Evolutionary conservation across 2,113 vertebrate species (phyloP).

Genomic region (Lota lota): DNA sequence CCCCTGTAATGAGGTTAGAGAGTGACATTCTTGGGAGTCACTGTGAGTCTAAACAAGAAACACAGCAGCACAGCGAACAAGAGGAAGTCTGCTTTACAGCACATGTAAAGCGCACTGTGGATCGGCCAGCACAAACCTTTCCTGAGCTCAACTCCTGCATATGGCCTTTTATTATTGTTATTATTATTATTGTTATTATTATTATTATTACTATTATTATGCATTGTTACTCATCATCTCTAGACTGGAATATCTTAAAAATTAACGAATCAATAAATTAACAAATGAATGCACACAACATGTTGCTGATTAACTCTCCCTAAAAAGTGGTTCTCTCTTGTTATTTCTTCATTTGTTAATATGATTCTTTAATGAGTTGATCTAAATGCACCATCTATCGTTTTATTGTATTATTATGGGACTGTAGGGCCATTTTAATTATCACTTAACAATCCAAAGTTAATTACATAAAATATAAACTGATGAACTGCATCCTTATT

Average conservation of each 20-base stretch:
- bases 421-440: slow-evolving; percentile 26
- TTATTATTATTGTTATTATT: too few relatives aligned
- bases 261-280: background rate
- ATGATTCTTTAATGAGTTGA: slow-evolving; percentile 1
- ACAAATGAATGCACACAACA: background rate
- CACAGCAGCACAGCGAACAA: slow-evolving; percentile 28
- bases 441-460: slow-evolving; percentile 40
- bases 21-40: slow-evolving; percentile 45
- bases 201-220: background rate
- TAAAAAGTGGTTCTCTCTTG: background rate
- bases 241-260: background rate
- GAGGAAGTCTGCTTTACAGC: slow-evolving; percentile 35
- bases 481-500: slow-evolving; percentile 56
- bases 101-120: slow-evolving; percentile 24
- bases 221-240: background rate
- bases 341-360: background rate
- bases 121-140: background rate
- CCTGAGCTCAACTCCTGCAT: background rate
- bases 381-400: background rate
- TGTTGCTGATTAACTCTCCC: background rate
- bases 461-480: slow-evolving; percentile 50
- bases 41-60: slow-evolving; percentile 45
- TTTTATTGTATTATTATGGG: slow-evolving; percentile 10
- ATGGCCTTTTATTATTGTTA: background rate
- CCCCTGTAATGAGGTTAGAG: slow-evolving; percentile 35